phyloP scores from a whole-genome alignment of 2,888 invertebrate species.

The Eupithecia vulgata region DNA sequence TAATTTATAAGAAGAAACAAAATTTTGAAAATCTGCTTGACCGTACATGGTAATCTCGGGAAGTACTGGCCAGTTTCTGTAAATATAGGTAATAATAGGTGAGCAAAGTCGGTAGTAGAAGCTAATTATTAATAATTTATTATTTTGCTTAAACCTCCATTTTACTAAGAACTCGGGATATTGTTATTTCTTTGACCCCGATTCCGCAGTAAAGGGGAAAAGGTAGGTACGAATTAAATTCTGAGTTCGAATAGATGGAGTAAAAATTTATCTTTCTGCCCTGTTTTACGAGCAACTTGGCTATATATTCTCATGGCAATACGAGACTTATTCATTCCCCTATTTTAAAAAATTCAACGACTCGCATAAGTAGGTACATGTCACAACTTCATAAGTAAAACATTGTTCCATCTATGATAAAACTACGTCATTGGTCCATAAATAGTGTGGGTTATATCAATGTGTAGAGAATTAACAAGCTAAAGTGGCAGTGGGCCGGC shows the following conservation, averaged over 20 bases:
- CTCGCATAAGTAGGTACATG: not conserved
- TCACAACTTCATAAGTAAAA: not conserved
- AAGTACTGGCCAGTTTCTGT: too few species aligned
- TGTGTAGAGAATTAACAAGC: not conserved
- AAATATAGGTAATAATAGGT: not conserved
- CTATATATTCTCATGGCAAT: not conserved
- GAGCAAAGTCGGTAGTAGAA: not conserved
- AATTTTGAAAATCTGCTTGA: too few species aligned
- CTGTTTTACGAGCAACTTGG: not conserved
- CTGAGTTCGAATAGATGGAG: not conserved
- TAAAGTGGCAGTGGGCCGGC: too few species aligned
- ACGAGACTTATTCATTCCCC: not conserved
- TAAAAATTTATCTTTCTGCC: not conserved
- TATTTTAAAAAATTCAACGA: not conserved
- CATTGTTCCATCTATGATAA: not conserved
- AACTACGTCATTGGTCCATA: not conserved
- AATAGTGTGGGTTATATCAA: not conserved
- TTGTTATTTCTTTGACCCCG: not conserved
- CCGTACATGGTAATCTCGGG: too few species aligned
- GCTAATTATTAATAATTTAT: not conserved
- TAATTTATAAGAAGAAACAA: not conserved
- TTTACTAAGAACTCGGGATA: not conserved
- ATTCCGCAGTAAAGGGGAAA: not conserved
- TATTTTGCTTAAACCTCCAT: not conserved
- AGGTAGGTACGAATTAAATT: not conserved